These are phyloP conservation scores for Opisthograptis luteolata DNA, from an alignment of 2,888 invertebrate genomes.

Conservation along the genomic window DNA sequence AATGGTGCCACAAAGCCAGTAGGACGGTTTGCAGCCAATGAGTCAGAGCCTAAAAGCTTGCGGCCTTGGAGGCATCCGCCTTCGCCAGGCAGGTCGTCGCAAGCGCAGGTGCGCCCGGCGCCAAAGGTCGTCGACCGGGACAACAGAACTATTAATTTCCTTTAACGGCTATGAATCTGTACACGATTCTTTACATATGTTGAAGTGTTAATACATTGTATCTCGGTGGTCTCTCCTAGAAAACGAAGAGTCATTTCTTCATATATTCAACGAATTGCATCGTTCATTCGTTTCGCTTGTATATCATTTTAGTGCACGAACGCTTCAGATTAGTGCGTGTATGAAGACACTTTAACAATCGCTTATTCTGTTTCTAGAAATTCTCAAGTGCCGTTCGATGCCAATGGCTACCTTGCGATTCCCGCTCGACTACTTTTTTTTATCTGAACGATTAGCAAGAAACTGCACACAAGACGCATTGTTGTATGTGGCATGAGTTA, in stretches of 20 bases:
- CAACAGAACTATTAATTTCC: conserved; percentile 55
- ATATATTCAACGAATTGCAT: conserved; percentile 9
- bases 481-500: conserved; percentile 26
- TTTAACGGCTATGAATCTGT: conserved; percentile 40
- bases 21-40: conserved; percentile 35
- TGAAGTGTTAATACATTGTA: conserved; percentile 5
- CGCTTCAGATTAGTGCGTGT: conserved; percentile 12
- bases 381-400: conserved; percentile 43
- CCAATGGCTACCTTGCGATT: conserved; percentile 42
- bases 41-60: conserved; percentile 53
- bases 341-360: conserved; percentile 14
- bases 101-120: conserved; percentile 69
- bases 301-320: conserved; percentile 20
- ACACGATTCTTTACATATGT: conserved; percentile 36
- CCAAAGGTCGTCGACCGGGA: conserved; percentile 63
- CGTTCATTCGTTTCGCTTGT: conserved; percentile 22
- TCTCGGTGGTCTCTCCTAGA: conserved; percentile 7
- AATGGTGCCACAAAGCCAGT: conserved; percentile 32
- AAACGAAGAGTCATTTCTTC: conserved; percentile 8
- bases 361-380: conserved; percentile 43
- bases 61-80: conserved; percentile 68
- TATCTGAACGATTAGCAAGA: conserved; percentile 44
- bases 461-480: conserved; percentile 43
- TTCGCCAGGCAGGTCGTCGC: conserved; percentile 54
- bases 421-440: conserved; percentile 44